phyloP scores from a whole-genome alignment of 2,888 invertebrate genomes.

The Eupithecia inturbata region DNA sequence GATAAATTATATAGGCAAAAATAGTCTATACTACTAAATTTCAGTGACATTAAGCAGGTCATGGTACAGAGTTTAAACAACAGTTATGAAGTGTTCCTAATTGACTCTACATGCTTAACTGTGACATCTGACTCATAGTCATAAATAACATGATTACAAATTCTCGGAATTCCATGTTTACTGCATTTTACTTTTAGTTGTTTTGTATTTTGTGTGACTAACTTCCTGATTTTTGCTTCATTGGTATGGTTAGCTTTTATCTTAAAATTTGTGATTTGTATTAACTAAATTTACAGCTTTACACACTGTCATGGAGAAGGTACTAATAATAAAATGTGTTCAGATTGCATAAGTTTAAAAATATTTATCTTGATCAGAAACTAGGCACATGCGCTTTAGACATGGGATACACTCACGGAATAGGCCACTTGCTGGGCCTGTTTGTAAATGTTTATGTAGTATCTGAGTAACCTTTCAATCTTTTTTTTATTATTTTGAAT shows the following conservation, averaged over 20 bases:
- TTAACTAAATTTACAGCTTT: background rate
- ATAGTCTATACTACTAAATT: background rate
- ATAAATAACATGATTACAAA: conserved; percentile 7
- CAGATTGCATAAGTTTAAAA: too few species aligned
- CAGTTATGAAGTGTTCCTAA: background rate
- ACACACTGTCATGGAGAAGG: too few species aligned
- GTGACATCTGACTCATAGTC: conserved; percentile 3
- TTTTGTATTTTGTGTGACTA: background rate
- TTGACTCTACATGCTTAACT: conserved; percentile 1
- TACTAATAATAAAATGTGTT: too few species aligned
- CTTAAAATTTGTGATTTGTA: background rate
- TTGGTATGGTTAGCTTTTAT: background rate
- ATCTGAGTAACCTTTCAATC: too few species aligned
- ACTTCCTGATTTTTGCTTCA: background rate
- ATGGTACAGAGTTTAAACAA: conserved; percentile 6
- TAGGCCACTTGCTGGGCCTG: too few species aligned
- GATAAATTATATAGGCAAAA: background rate
- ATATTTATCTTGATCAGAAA: too few species aligned
- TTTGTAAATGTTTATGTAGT: too few species aligned
- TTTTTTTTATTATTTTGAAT: too few species aligned
- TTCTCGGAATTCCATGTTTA: conserved; percentile 10
- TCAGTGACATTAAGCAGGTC: background rate
- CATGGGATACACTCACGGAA: too few species aligned
- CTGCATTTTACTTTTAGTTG: background rate
- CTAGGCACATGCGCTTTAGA: too few species aligned